Percentiles rank a stretch among this genome's conserved stretches.
phyloP scores from a whole-genome alignment of 2,797 vertebrate genomes.

The Glyptemys insculpta region DNA sequence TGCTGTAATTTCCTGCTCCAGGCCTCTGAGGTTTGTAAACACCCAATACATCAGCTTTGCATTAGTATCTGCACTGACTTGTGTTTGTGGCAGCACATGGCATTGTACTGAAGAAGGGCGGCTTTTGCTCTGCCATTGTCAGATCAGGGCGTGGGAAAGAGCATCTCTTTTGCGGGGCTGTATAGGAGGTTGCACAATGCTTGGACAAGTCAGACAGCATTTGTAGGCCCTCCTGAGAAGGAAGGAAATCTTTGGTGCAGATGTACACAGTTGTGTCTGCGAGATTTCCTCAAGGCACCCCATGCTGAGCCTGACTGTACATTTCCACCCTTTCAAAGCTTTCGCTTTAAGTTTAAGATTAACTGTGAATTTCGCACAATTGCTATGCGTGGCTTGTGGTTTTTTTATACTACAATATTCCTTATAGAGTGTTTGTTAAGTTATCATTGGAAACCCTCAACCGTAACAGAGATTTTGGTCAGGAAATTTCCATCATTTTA shows the following conservation, averaged over 20 bases:
- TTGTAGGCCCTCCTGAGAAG: background rate
- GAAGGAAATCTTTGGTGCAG: background rate
- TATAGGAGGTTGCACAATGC: background rate
- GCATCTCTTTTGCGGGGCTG: background rate
- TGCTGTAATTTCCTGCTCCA: background rate
- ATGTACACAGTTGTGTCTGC: background rate
- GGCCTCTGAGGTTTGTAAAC: background rate
- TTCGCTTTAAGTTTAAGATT: background rate
- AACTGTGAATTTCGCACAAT: background rate
- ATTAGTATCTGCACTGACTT: background rate
- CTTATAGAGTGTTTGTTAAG: background rate
- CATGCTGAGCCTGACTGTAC: background rate
- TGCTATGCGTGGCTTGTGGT: background rate
- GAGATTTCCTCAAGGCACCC: background rate
- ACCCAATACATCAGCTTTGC: background rate
- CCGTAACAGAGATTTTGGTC: background rate
- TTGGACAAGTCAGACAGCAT: background rate
- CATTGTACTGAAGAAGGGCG: rapidly evolving
- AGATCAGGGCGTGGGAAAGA: background rate
- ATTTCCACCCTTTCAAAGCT: background rate
- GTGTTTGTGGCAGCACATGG: background rate
- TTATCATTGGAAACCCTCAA: background rate
- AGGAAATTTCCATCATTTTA: background rate
- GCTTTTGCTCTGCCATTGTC: background rate
- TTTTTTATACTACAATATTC: background rate